phyloP scores from a whole-genome alignment of 2,797 vertebrate genomes.

The Eospalax fontanierii region DNA sequence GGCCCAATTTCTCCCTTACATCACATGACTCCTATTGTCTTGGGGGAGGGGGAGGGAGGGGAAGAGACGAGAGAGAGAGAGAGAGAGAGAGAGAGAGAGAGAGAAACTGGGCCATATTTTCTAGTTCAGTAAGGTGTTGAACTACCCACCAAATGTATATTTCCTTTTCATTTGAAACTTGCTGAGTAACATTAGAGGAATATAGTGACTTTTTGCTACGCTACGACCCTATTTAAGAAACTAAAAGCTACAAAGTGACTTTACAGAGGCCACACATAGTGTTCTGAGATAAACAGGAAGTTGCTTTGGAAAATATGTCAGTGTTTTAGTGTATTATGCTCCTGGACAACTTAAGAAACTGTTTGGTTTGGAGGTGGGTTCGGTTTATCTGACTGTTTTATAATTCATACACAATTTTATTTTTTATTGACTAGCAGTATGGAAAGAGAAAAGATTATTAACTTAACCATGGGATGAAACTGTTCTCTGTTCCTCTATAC shows the following conservation, averaged over 20 bases:
- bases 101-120: constrained; percentile 73
- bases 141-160: background rate
- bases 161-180: constrained; percentile 62
- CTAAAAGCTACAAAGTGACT: background rate
- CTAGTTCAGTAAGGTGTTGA: constrained; percentile 42
- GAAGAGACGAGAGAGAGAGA: background rate
- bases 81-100: background rate
- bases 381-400: background rate
- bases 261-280: background rate
- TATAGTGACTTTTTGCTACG: background rate
- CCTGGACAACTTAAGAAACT: background rate
- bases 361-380: background rate
- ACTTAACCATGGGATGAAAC: background rate
- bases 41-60: constrained; percentile 47
- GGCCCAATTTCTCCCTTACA: constrained; percentile 81
- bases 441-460: background rate
- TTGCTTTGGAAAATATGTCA: background rate
- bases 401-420: background rate
- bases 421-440: background rate
- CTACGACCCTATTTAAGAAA: constrained; percentile 26
- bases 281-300: constrained; percentile 20
- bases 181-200: constrained; percentile 57
- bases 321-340: background rate
- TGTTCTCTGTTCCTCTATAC: background rate
- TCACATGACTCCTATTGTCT: constrained; percentile 82